phyloP scores from a whole-genome alignment of 2,888 invertebrate species.

The Agapetus fuscipes region DNA sequence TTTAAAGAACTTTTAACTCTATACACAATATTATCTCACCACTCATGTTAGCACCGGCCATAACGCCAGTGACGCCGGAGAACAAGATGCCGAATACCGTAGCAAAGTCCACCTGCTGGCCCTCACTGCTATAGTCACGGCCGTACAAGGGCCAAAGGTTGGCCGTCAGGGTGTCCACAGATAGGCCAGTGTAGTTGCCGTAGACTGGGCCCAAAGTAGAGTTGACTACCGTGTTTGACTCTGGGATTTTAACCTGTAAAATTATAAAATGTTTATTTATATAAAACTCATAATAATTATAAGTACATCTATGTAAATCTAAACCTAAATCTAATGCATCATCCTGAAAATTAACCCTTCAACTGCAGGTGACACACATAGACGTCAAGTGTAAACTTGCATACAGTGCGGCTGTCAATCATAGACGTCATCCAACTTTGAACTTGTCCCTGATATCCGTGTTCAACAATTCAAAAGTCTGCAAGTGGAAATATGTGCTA shows the following conservation, averaged over 20 bases:
- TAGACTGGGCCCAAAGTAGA: conserved; percentile 25
- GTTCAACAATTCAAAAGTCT: no score
- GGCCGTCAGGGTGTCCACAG: conserved; percentile 55
- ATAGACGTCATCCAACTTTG: no score
- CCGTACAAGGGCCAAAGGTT: conserved; percentile 73
- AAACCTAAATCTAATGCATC: background rate
- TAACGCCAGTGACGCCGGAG: conserved; percentile 97
- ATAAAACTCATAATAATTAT: no score
- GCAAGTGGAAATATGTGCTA: no score
- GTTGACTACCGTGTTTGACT: conserved; percentile 55
- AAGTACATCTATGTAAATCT: background rate
- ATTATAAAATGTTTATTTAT: no score
- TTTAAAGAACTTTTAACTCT: no score
- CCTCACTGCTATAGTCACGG: conserved; percentile 64
- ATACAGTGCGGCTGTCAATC: no score
- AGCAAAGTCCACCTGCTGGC: conserved; percentile 73
- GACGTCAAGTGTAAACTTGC: no score
- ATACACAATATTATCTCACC: no score
- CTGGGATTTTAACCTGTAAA: conserved; percentile 64
- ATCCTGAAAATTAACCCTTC: background rate
- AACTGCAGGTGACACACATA: no score
- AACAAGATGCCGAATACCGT: conserved; percentile 96
- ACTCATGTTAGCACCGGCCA: conserved; percentile 99
- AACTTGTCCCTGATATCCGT: no score
- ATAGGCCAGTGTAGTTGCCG: conserved; percentile 74